Evolutionary conservation across 2,888 invertebrate genomes (phyloP), one percentile per base, ranked within the genome.

Genomic region (Brassicogethes aeneus): DNA sequence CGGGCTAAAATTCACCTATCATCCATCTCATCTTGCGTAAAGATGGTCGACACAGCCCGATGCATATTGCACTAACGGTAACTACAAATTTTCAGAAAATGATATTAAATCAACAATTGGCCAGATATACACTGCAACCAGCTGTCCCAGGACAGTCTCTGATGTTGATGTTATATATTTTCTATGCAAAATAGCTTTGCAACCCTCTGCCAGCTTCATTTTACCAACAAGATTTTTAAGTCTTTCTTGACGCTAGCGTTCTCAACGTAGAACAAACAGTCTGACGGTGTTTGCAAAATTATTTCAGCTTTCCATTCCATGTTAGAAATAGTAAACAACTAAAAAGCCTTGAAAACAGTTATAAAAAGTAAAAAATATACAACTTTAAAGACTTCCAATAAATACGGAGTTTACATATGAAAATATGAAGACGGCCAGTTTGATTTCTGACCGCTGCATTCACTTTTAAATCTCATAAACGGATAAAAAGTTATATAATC

Each of bases 331-430:
- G 48, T 50, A 52, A 59, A 56, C 55, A 56, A 55, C 57, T 55
- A 59, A 58, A 62, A 61, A 62, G 58, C 54, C 57, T 59, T 55
- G 59, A 63, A 55, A 64, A 64, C 56, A 63, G 59, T 64, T 65
- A 65, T 64, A 64, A 66, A 66, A 66, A 65, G 64, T 66, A 65
- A 64, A 67, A 66, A 67, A 67, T 65, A 65, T 65, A 65, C 59
- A 63, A 62, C 60, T 63, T 59, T 55, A 58, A 64, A 61, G 59
- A 59, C 60, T 62, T 64, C 61, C 62, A 64, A 64, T 65, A 65
- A 64, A 66, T 66, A 66, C 60, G 56, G 56, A 60, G 63, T 59
- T 61, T 64, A 64, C 56, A 60, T 60, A 62, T 60, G 56, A 63
- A 63, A 58, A 60, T 50, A 54, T 55, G 58, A 32, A 12, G 23